Conservation (phyloP, 2,797 vertebrate species). For the Crossoptilon crossoptilon region DNA sequence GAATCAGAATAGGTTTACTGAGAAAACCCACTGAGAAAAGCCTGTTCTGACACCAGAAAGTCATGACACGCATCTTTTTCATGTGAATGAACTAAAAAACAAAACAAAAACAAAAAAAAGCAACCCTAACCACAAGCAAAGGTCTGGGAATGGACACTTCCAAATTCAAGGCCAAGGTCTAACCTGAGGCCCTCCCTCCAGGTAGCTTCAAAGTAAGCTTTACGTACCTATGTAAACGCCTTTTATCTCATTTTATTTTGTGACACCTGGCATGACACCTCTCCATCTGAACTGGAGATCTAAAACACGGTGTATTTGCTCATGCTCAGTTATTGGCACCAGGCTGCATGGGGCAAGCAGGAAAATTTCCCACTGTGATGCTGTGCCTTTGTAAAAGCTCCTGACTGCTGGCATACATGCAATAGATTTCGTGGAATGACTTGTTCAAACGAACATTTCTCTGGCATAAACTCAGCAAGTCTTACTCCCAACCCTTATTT, state of each 20-base stretch:
- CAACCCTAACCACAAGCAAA: not conserved
- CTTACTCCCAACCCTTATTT: not conserved
- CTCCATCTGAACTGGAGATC: not conserved
- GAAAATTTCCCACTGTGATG: not conserved
- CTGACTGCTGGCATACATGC: slow-evolving; percentile 7
- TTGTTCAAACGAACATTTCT: slow-evolving; percentile 2
- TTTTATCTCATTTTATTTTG: not conserved
- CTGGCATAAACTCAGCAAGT: not conserved
- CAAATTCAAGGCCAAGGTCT: not conserved
- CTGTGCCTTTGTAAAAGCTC: slow-evolving; percentile 1
- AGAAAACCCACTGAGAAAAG: not conserved
- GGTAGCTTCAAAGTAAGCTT: not conserved
- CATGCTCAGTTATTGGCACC: not conserved
- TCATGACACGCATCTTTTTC: not conserved
- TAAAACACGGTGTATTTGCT: not conserved
- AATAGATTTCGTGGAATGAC: slow-evolving; percentile 6
- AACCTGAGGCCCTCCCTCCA: not conserved
- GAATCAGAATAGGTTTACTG: not conserved
- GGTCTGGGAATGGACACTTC: not conserved
- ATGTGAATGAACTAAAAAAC: not conserved
- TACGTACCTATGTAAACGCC: not conserved
- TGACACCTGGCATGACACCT: not conserved
- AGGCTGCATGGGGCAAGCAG: not conserved
- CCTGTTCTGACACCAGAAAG: not conserved
- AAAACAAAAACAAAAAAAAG: not conserved